A percentile compares a stretch with the other conserved stretches of the same genome.
These are phyloP conservation scores for Pseudochirops corinnae DNA, from an alignment of 2,797 vertebrate genomes.

Conservation along the genomic window DNA sequence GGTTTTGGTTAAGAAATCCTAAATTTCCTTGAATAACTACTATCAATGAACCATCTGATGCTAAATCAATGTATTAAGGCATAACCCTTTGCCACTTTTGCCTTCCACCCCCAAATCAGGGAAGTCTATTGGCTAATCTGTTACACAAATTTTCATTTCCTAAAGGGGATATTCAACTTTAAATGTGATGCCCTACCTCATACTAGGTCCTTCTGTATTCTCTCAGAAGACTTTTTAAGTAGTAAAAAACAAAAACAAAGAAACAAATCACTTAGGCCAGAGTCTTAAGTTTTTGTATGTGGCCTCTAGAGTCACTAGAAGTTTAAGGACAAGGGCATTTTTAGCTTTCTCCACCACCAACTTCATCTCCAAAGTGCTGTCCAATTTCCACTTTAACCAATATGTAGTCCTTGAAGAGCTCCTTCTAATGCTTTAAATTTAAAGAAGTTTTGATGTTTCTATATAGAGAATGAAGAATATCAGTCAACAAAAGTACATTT, in stretches of 20 bases:
- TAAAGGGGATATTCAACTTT: neutral
- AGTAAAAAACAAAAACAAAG: neutral
- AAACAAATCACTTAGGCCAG: neutral
- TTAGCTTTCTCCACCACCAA: neutral
- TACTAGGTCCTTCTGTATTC: neutral
- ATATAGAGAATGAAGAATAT: neutral
- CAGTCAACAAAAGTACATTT: neutral
- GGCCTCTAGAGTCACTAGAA: neutral
- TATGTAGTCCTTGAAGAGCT: neutral
- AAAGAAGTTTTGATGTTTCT: neutral
- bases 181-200: neutral
- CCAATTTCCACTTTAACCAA: slow-evolving; percentile 11
- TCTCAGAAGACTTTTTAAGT: neutral
- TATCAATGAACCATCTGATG: neutral
- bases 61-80: neutral
- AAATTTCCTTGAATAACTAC: neutral
- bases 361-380: neutral
- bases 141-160: neutral
- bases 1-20: neutral
- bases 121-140: neutral
- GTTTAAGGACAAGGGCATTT: neutral
- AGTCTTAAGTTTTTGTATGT: neutral
- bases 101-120: neutral
- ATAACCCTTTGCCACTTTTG: neutral
- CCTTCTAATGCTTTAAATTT: neutral